Base-by-base conservation (phyloP, 2,888 invertebrate species). In the Eremobia ochroleuca region DNA sequence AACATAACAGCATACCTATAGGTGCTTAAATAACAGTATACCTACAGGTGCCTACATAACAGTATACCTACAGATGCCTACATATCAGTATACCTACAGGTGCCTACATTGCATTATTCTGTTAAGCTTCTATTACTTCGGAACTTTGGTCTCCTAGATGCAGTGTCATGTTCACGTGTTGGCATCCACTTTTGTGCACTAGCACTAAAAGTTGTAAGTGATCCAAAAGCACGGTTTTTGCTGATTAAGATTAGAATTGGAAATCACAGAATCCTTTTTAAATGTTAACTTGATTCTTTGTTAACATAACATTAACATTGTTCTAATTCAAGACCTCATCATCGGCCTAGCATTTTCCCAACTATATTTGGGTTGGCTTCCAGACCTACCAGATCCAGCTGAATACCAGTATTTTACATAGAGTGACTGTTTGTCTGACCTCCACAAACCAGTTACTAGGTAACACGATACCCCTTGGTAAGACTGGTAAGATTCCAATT, bases 61-160 rank as follows among this genome's bases (percentile, higher is more conserved):
- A n/a, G n/a, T n/a, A n/a, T n/a, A n/a, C n/a, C n/a, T n/a, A n/a
- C n/a, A n/a, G n/a, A n/a, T n/a, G n/a, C n/a, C n/a, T n/a, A n/a
- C n/a, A 11, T 43, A 28, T 3, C 52, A 52, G 8, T 46, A 15
- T 46, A 46, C 4, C 18, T 46, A 18, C 18, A 46, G 46, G 18
- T 46, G 46, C 9, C 49, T n/a, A n/a, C n/a, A n/a, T n/a, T n/a
- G n/a, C n/a, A n/a, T n/a, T n/a, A n/a, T n/a, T n/a, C 25, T 21
- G 5, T 31, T 61, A 13, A 34, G 8, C 21, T 46, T 52, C 43
- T 52, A 15, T 52, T 31, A n/a, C 9, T 34, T 1, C 5, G 21
- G 37, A 37, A 81, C 55, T 46, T 73, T 81, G 28, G 11, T 15
- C 37, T 37, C 4, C 21, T 40, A 40, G 18, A 13, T n/a, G 31